Percentiles rank a stretch among this genome's conserved stretches.
Evolutionary conservation across 2,797 vertebrate genomes (phyloP).

Genomic region (Jordanella pulchra): DNA sequence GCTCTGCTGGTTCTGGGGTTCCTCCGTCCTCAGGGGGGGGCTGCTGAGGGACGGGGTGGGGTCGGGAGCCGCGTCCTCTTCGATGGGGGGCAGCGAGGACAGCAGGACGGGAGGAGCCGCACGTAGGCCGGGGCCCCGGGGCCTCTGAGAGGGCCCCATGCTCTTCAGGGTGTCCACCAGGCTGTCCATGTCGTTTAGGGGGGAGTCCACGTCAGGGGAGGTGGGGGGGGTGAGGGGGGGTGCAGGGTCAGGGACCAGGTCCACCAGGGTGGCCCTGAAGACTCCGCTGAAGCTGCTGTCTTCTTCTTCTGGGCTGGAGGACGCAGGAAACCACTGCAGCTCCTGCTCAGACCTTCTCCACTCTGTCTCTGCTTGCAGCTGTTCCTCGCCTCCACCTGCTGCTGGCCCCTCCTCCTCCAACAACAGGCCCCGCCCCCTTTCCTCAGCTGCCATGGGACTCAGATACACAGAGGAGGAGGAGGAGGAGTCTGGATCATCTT

Average conservation of each 20-base stretch:
- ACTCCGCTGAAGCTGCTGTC: constrained; percentile 58
- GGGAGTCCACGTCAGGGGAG: constrained; percentile 71
- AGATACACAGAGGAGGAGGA: constrained; percentile 38
- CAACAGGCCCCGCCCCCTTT: constrained; percentile 41
- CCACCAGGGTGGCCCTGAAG: constrained; percentile 78
- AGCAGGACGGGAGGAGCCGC: constrained; percentile 58
- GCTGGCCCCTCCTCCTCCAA: constrained; percentile 49
- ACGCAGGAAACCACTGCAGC: constrained; percentile 23
- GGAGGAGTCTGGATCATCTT: constrained; percentile 25
- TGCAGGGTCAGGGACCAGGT: constrained; percentile 71
- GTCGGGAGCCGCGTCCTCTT: constrained; percentile 76
- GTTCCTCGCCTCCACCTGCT: constrained; percentile 46
- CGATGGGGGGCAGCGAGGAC: constrained; percentile 84
- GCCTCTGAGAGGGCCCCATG: constrained; percentile 86
- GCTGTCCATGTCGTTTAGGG: constrained; percentile 84
- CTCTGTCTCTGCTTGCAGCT: constrained; percentile 44
- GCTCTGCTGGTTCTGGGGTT: constrained; percentile 36
- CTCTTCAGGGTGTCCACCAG: constrained; percentile 88
- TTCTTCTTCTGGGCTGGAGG: constrained; percentile 15
- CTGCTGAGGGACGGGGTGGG: constrained; percentile 3
- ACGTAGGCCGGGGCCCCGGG: constrained; percentile 56
- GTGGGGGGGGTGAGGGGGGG: constrained; percentile 41
- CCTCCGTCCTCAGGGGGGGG: neutral
- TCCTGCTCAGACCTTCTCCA: constrained; percentile 49
- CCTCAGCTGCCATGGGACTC: constrained; percentile 37